A percentile compares a stretch with the other conserved stretches of the same genome.
Conservation (phyloP, 2,797 vertebrate species). For the Mionectes olivaceus region DNA sequence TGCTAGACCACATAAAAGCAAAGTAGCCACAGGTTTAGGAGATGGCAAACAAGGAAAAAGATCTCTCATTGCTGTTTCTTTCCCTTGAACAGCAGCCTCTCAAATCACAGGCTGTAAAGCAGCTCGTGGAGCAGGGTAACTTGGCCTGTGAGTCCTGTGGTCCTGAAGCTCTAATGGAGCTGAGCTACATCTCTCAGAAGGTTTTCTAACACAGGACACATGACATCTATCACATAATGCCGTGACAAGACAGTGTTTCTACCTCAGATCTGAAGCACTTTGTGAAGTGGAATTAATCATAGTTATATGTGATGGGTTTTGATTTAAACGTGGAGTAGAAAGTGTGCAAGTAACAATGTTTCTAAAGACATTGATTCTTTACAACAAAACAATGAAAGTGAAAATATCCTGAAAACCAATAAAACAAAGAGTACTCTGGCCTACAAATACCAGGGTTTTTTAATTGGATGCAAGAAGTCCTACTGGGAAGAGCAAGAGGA, state of each 20-base stretch:
- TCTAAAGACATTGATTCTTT: background rate
- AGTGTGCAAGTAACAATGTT: background rate
- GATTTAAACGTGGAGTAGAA: background rate
- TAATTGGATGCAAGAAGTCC: background rate
- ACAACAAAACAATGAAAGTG: background rate
- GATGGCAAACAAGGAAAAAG: background rate
- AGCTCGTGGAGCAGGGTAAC: accelerated
- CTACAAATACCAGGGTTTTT: background rate
- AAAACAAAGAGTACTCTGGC: background rate
- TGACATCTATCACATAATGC: background rate
- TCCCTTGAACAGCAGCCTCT: background rate
- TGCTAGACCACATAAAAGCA: background rate
- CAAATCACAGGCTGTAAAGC: background rate
- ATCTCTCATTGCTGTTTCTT: background rate
- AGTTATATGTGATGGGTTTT: background rate
- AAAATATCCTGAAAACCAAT: background rate
- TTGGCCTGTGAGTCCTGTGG: background rate
- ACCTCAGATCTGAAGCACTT: background rate
- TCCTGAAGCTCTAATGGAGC: background rate
- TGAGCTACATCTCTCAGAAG: background rate
- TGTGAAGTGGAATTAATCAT: background rate
- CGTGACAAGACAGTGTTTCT: background rate
- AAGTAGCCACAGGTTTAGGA: background rate
- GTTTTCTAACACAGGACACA: background rate
- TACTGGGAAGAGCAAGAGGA: background rate